Conservation (phyloP, 1,140 invertebrate genomes). For the Propsilocerus akamusi region DNA sequence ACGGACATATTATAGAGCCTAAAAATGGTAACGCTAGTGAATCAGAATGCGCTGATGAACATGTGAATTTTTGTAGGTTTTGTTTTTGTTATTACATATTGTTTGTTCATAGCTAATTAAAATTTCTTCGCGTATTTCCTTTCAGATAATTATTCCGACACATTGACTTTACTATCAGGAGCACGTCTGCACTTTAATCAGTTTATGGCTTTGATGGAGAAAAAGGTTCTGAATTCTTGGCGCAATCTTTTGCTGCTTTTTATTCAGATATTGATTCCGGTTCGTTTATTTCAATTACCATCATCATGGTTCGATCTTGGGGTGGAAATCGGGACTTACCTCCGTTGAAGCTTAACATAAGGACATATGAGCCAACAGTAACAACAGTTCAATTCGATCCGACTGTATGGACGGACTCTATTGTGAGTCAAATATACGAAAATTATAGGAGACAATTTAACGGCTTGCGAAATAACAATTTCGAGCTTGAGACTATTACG, state of each 20-base stretch:
- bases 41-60: not conserved
- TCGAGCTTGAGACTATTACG: not conserved
- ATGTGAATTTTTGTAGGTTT: not conserved
- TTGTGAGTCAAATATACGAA: not conserved
- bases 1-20: constrained; percentile 4
- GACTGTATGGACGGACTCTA: not conserved
- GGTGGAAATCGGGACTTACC: constrained; percentile 26
- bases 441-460: not conserved
- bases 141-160: not conserved
- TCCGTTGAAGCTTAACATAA: constrained; percentile 19
- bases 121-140: not conserved
- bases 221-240: constrained; percentile 29
- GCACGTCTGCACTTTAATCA: constrained; percentile 28
- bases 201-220: constrained; percentile 34
- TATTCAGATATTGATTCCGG: constrained; percentile 31
- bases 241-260: constrained; percentile 29
- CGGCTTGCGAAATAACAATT: not conserved
- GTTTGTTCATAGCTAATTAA: not conserved
- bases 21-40: not conserved
- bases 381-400: not conserved
- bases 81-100: not conserved
- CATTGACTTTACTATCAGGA: constrained; percentile 11
- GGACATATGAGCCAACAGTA: constrained; percentile 13
- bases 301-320: constrained; percentile 28
- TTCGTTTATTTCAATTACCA: constrained; percentile 33